These are phyloP conservation scores for Petrophora chlorosata DNA, from an alignment of 2,888 invertebrate genomes.

Conservation along the genomic window DNA sequence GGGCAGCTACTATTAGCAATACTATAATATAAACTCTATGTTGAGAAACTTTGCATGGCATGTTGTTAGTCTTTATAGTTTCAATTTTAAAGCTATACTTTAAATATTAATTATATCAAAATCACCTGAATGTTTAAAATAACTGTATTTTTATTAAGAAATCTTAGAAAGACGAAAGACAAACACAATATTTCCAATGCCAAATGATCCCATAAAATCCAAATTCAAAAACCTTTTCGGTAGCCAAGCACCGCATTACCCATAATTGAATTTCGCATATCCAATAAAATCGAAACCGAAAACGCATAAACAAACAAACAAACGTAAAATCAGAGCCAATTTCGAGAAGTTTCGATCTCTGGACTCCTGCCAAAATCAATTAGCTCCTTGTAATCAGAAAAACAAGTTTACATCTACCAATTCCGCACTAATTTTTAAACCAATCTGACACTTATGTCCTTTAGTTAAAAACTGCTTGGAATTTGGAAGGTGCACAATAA, in stretches of 20 bases:
- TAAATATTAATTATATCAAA: too few species aligned
- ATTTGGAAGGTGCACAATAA: constrained; percentile 15
- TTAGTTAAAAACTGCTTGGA: constrained; percentile 17
- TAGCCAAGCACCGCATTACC: constrained; percentile 27
- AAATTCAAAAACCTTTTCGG: constrained; percentile 13
- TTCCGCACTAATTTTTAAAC: constrained; percentile 8
- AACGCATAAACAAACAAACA: constrained; percentile 58
- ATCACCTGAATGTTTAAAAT: too few species aligned
- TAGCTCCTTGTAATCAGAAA: constrained; percentile 65
- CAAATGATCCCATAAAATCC: constrained; percentile 1
- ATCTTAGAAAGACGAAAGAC: too few species aligned
- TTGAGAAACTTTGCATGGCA: too few species aligned
- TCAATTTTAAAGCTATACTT: too few species aligned
- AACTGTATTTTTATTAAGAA: too few species aligned
- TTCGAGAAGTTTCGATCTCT: constrained; percentile 60
- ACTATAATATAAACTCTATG: too few species aligned
- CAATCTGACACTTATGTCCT: constrained; percentile 16
- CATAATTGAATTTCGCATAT: constrained; percentile 51
- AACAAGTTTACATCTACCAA: constrained; percentile 10
- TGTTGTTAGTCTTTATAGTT: too few species aligned
- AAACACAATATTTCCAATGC: too few species aligned
- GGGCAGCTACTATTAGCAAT: too few species aligned
- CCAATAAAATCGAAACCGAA: constrained; percentile 46
- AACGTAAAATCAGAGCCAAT: constrained; percentile 52
- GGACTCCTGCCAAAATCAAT: constrained; percentile 75